Base-by-base conservation (phyloP, 1,140 invertebrate species). In the Zaprionus ghesquierei region DNA sequence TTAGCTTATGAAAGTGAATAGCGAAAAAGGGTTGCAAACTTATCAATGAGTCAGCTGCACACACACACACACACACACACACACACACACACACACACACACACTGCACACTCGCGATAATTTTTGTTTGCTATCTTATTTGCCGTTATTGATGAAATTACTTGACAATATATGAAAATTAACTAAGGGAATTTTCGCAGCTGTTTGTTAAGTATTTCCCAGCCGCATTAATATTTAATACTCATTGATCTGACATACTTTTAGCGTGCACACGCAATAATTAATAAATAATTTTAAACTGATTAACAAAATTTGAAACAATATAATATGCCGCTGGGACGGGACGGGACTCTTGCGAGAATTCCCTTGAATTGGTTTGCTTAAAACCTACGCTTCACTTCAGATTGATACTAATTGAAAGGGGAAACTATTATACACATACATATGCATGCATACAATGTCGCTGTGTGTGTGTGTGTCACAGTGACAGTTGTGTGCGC, bases 381-480 rank as follows among this genome's bases (percentile, higher is more conserved):
- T 27, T 22, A n/a, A 25, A 46, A 18, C 15, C 46, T n/a, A 56
- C 53, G 15, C 50, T 53, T 35, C n/a, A 27, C 44, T 55, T 77
- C 69, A 68, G 70, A 87, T 81, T 86, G 75, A 61, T 70, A 58
- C 56, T 87, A 86, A 86, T 87, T 86, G 75, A 73, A 79, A 50
- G 22, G 22, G 54, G 63, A 38, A 59, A 46, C 58, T 29, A 69
- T 69, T 55, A 53, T 53, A 23, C 44, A 15, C 3, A 44, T 53
- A 55, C n/a, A 44, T 54, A 49, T 25, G 29, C 18, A 56, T 41
- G 35, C 35, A 15, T 33, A 9, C 13, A n/a, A n/a, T 15, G 35
- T 5, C 1, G 5, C 3, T 15, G 5, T 13, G 53, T 51, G n/a
- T 15, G 5, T 13, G 53, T 51, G 58, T 44, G 33, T 68, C 49